Conservation (phyloP, 2,888 invertebrate species). For the Dexiosoma caninum region DNA sequence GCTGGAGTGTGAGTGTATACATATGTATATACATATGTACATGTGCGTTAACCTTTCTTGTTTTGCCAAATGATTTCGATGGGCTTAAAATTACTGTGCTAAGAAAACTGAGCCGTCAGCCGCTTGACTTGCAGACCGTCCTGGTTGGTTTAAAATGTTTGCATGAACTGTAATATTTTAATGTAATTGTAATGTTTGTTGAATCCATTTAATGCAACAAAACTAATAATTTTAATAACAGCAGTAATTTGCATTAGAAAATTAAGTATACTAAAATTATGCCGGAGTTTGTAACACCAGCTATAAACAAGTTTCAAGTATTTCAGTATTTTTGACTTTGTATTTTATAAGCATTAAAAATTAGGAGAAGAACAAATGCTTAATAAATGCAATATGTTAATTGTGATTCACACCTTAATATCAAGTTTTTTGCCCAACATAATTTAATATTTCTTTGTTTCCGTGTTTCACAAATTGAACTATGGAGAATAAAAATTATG, state of each 20-base stretch:
- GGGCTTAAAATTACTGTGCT: background rate
- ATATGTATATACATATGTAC: no score
- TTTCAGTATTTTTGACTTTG: no score
- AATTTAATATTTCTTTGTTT: no score
- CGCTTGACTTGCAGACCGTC: background rate
- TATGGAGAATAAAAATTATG: no score
- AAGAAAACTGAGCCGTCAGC: background rate
- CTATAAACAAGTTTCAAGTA: no score
- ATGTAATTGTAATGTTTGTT: background rate
- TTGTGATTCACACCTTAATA: no score
- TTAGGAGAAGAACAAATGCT: no score
- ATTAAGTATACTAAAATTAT: background rate
- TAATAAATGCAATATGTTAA: no score
- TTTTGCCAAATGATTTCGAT: background rate
- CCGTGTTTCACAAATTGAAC: no score
- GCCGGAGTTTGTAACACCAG: background rate
- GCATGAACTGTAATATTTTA: slow-evolving; percentile 19
- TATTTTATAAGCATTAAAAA: no score
- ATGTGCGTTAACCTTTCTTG: background rate
- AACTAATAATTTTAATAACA: background rate
- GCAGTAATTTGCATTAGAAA: background rate
- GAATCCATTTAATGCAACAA: slow-evolving; percentile 6
- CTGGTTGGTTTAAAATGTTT: slow-evolving; percentile 8
- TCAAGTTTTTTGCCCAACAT: no score
- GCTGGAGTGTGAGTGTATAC: background rate